Conservation (phyloP, 2,797 vertebrate genomes). For the Heteromormyrus szaboi region DNA sequence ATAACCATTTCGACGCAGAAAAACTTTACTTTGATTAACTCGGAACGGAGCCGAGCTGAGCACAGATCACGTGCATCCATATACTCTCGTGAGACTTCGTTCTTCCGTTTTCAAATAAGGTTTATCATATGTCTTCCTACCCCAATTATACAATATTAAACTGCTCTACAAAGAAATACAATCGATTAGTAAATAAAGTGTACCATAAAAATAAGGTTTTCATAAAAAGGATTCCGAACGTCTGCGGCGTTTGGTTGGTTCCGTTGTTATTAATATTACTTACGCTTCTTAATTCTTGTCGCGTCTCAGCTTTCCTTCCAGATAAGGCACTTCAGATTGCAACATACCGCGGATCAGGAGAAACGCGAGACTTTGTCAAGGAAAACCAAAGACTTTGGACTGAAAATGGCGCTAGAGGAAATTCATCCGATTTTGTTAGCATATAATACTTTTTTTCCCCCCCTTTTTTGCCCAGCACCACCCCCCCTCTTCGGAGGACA, state of each 20-base stretch:
- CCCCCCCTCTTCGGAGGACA: too few species aligned
- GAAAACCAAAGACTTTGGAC: background rate
- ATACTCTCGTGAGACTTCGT: background rate
- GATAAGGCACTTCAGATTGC: background rate
- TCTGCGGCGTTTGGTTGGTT: background rate
- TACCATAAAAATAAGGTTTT: background rate
- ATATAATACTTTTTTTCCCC: background rate
- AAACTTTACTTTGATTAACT: background rate
- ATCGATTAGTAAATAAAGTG: background rate
- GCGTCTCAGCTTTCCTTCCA: background rate
- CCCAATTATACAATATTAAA: background rate
- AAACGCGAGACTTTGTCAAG: background rate
- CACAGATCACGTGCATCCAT: background rate
- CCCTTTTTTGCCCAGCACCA: too few species aligned
- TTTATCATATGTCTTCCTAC: background rate
- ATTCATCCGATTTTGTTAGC: background rate
- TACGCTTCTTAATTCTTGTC: background rate
- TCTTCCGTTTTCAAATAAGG: background rate
- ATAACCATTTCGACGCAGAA: background rate
- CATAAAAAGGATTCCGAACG: background rate
- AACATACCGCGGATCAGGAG: background rate
- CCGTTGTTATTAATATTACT: background rate
- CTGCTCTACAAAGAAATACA: background rate
- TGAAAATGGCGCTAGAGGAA: background rate
- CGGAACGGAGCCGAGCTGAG: background rate